Conservation (phyloP, 2,888 invertebrate genomes). For the Plagodis pulveraria region DNA sequence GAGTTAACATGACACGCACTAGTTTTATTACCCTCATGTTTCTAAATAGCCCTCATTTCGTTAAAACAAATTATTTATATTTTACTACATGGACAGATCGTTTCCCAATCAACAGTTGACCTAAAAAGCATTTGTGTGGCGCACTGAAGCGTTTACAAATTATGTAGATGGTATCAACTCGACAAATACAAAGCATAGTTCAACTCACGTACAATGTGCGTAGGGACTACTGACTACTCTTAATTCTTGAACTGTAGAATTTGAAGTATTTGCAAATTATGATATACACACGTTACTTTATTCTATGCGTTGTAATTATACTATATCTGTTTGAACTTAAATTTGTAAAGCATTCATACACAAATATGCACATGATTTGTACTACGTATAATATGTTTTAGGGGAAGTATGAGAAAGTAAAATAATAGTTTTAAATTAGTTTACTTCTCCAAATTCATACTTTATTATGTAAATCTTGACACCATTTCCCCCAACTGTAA, state of each 20-base stretch:
- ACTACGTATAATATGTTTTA: no score
- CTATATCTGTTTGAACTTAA: no score
- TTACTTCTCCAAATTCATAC: background rate
- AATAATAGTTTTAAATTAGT: no score
- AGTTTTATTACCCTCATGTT: conserved; percentile 85
- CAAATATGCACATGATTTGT: no score
- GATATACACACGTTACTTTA: no score
- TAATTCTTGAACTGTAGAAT: background rate
- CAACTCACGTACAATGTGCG: background rate
- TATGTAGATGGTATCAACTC: conserved; percentile 68
- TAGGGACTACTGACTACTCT: background rate
- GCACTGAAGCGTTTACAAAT: conserved; percentile 78
- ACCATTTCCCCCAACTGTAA: conserved; percentile 1
- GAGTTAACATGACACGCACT: conserved; percentile 81
- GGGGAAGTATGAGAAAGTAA: no score
- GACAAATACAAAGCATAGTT: conserved; percentile 47
- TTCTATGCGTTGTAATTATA: no score
- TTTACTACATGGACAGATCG: conserved; percentile 81
- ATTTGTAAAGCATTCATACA: no score
- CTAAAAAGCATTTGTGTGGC: conserved; percentile 80
- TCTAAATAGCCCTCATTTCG: conserved; percentile 84
- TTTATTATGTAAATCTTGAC: background rate
- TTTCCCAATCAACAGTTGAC: conserved; percentile 82
- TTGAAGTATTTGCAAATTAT: no score
- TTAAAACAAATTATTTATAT: conserved; percentile 83